Conservation (phyloP, 2,113 vertebrate genomes). For the Myiopsitta monachus region DNA sequence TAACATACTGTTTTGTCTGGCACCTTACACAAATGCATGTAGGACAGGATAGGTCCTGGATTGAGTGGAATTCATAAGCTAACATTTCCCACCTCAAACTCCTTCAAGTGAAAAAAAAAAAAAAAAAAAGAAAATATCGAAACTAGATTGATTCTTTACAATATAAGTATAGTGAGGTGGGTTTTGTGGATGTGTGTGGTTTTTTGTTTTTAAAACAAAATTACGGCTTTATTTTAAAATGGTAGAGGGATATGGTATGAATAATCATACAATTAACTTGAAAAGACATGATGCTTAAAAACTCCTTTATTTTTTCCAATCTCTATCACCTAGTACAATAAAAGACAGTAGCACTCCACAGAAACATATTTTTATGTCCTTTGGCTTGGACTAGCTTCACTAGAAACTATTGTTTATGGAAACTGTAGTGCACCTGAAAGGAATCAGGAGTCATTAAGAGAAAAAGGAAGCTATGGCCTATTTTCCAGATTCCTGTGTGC, state of each 20-base stretch:
- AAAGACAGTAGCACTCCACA: neutral
- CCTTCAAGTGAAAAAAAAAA: neutral
- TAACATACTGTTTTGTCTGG: neutral
- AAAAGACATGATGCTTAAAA: neutral
- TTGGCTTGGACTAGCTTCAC: neutral
- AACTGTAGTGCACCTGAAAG: neutral
- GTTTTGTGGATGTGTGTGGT: too few relatives aligned
- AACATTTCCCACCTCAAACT: neutral
- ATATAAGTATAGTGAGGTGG: too few relatives aligned
- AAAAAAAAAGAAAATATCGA: neutral
- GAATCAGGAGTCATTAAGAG: neutral
- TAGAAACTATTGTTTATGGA: neutral
- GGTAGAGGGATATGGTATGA: neutral
- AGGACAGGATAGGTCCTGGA: neutral
- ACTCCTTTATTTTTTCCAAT: neutral
- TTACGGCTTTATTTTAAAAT: too few relatives aligned
- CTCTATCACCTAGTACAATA: neutral
- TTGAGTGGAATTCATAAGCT: neutral
- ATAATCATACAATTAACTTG: neutral
- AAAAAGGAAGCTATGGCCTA: neutral
- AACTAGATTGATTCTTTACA: too few relatives aligned
- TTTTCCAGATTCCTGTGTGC: too few relatives aligned
- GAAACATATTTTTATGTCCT: neutral
- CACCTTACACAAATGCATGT: neutral
- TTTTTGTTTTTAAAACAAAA: too few relatives aligned